Percentiles rank a stretch among this genome's conserved stretches.
phyloP scores from a whole-genome alignment of 2,797 vertebrate species.

The Psittacula echo region DNA sequence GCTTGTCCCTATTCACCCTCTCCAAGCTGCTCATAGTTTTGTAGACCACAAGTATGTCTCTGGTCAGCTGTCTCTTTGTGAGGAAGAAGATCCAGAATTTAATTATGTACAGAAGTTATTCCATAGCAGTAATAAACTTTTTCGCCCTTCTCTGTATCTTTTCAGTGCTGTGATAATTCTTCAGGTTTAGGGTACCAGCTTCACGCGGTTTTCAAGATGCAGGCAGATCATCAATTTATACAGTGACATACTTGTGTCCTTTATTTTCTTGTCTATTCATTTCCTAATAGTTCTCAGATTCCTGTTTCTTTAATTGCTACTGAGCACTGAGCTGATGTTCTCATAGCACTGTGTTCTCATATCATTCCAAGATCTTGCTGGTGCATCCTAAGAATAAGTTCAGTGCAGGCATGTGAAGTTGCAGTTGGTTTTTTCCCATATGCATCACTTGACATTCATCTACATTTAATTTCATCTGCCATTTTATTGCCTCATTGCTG shows the following conservation, averaged over 20 bases:
- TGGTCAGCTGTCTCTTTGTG: background rate
- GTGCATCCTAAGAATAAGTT: background rate
- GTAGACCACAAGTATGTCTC: background rate
- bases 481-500: background rate
- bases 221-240: background rate
- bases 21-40: background rate
- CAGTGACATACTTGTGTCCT: background rate
- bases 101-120: background rate
- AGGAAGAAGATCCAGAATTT: background rate
- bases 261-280: background rate
- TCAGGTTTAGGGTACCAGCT: background rate
- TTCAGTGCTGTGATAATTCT: background rate
- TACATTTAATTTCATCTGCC: slow-evolving; percentile 4
- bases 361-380: background rate
- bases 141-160: background rate
- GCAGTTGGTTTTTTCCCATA: background rate
- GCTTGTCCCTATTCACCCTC: background rate
- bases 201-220: background rate
- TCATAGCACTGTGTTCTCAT: background rate
- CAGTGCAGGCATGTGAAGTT: background rate
- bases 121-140: background rate
- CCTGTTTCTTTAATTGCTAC: background rate
- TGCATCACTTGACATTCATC: background rate
- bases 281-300: background rate
- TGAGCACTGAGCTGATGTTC: background rate